A percentile compares a stretch with the other conserved stretches of the same genome.
Conservation (phyloP, 2,888 invertebrate species). For the Dromius quadrimaculatus region DNA sequence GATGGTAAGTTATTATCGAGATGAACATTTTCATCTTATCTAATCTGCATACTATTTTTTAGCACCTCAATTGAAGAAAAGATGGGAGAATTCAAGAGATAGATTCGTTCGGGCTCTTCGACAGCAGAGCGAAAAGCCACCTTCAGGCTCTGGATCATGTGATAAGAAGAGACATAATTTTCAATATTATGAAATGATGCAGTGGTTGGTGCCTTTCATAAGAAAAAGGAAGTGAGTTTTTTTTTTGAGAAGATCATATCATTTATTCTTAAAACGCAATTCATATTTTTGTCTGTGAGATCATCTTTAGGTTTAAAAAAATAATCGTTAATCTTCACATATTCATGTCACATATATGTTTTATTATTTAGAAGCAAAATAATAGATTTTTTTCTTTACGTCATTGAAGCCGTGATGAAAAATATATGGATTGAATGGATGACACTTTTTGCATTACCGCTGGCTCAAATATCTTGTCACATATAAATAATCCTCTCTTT, state of each 20-base stretch:
- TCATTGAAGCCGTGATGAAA: too few relatives aligned
- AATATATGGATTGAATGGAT: too few relatives aligned
- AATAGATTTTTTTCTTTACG: too few relatives aligned
- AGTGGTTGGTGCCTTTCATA: constrained; percentile 11
- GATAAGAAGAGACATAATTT: not conserved
- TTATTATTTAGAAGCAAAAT: too few relatives aligned
- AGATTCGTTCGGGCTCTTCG: not conserved
- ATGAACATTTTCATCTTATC: not conserved
- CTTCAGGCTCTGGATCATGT: not conserved
- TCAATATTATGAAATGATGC: not conserved
- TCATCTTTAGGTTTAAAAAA: too few relatives aligned
- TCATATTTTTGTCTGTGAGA: not conserved
- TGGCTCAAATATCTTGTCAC: too few relatives aligned
- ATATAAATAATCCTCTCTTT: too few relatives aligned
- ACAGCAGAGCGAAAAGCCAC: not conserved
- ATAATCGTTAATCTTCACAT: too few relatives aligned
- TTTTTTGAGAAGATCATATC: not conserved
- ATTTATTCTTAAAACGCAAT: not conserved
- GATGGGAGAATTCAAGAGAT: not conserved
- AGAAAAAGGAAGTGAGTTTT: constrained; percentile 16
- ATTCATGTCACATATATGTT: too few relatives aligned
- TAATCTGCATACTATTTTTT: too few relatives aligned
- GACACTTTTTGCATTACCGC: too few relatives aligned
- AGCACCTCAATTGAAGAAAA: not conserved
- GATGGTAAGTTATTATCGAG: not conserved